phyloP scores from a whole-genome alignment of 2,888 invertebrate species.

The Andrena minutula region DNA sequence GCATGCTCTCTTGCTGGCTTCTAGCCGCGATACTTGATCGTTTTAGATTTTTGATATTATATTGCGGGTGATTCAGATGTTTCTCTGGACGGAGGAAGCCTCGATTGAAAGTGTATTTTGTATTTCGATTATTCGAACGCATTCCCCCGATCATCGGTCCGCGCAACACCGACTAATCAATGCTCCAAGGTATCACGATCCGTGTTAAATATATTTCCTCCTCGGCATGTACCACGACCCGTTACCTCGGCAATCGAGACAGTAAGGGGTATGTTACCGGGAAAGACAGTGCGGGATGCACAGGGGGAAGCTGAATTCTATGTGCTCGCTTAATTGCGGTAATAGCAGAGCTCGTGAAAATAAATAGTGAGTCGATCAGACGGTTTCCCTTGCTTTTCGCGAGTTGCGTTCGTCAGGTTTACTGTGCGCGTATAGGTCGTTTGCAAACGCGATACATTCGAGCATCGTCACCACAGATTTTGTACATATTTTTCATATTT shows the following conservation, averaged over 20 bases:
- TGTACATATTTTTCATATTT: constrained; percentile 62
- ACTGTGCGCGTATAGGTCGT: not conserved
- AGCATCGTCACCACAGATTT: constrained; percentile 48
- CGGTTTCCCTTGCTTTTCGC: too few species aligned
- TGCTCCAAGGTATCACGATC: constrained; percentile 19
- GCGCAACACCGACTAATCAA: constrained; percentile 4
- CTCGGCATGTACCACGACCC: not conserved
- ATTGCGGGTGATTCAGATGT: constrained; percentile 18
- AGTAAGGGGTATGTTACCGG: constrained; percentile 4
- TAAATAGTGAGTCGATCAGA: not conserved
- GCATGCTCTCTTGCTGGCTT: constrained; percentile 34
- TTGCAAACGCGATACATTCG: constrained; percentile 22
- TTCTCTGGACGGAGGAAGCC: constrained; percentile 54
- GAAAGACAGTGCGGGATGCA: not conserved
- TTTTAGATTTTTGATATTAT: constrained; percentile 58
- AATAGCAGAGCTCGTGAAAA: not conserved
- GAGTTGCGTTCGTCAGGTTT: too few species aligned
- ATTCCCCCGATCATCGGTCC: constrained; percentile 15
- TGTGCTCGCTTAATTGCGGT: not conserved
- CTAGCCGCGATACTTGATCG: constrained; percentile 38
- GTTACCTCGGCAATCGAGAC: constrained; percentile 14
- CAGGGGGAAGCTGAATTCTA: not conserved
- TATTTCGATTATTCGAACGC: constrained; percentile 47
- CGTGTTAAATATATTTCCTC: not conserved
- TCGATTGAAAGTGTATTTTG: constrained; percentile 47